Conservation (phyloP, 2,888 invertebrate species). For the Lasius fuliginosus region DNA sequence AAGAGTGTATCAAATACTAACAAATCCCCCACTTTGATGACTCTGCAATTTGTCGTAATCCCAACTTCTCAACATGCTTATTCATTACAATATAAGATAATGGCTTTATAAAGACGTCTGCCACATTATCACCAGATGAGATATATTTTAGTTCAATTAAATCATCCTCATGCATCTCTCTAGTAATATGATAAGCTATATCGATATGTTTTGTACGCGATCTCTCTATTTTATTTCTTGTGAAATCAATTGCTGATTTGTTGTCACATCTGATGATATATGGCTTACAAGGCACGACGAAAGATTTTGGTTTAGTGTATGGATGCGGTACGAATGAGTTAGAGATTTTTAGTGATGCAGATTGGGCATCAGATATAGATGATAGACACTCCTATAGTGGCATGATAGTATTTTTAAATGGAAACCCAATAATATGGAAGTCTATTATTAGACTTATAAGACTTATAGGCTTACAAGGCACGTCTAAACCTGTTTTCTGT, state of each 20-base stretch:
- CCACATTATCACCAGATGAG: constrained; percentile 8
- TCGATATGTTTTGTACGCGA: constrained; percentile 33
- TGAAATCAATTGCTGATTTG: constrained; percentile 36
- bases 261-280: constrained; percentile 38
- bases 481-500: background rate
- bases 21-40: no score
- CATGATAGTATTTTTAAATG: background rate
- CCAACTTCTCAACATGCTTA: no score
- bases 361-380: constrained; percentile 41
- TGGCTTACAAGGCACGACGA: no score
- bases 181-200: constrained; percentile 32
- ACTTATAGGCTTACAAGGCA: constrained; percentile 6
- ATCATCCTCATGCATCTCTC: constrained; percentile 9
- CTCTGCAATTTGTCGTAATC: no score
- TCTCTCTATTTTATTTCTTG: constrained; percentile 33
- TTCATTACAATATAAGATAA: no score
- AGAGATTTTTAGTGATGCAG: constrained; percentile 44
- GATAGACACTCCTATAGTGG: constrained; percentile 44
- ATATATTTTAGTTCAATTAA: background rate
- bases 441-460: no score
- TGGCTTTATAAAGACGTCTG: background rate
- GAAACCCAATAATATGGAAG: constrained; percentile 31
- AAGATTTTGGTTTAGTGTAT: background rate
- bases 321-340: background rate
- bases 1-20: no score